These are phyloP conservation scores for Euura saliciscinereae DNA, from an alignment of 1,140 invertebrate genomes.

Conservation along the genomic window DNA sequence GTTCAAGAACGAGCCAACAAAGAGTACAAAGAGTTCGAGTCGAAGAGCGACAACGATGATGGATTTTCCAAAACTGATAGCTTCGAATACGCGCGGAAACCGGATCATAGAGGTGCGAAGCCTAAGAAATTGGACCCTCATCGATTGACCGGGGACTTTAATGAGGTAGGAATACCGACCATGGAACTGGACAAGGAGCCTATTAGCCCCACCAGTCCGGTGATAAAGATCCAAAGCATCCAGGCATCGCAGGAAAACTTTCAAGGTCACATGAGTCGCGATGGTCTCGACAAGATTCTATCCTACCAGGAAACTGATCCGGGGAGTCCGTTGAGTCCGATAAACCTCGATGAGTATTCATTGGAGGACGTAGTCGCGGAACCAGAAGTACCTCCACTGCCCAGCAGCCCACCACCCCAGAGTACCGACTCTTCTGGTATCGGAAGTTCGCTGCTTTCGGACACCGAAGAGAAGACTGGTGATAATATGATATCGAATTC, in stretches of 20 bases:
- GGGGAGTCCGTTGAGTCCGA: constrained; percentile 7
- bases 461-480: constrained; percentile 31
- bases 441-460: constrained; percentile 37
- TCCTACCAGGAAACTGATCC: constrained; percentile 16
- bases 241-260: background rate
- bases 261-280: constrained; percentile 10
- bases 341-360: constrained; percentile 2
- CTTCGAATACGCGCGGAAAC: constrained; percentile 32
- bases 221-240: background rate
- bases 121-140: constrained; percentile 7
- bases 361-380: constrained; percentile 10
- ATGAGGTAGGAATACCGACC: constrained; percentile 55
- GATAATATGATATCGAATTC: constrained; percentile 12
- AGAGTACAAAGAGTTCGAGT: background rate
- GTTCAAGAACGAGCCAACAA: background rate
- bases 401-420: constrained; percentile 36
- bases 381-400: constrained; percentile 10
- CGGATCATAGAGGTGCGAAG: constrained; percentile 13
- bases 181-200: constrained; percentile 22
- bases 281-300: constrained; percentile 23
- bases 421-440: constrained; percentile 47
- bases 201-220: background rate
- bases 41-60: constrained; percentile 17
- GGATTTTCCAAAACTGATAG: constrained; percentile 32
- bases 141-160: constrained; percentile 47